phyloP scores from a whole-genome alignment of 2,797 vertebrate genomes.

The Scolopax rusticola region DNA sequence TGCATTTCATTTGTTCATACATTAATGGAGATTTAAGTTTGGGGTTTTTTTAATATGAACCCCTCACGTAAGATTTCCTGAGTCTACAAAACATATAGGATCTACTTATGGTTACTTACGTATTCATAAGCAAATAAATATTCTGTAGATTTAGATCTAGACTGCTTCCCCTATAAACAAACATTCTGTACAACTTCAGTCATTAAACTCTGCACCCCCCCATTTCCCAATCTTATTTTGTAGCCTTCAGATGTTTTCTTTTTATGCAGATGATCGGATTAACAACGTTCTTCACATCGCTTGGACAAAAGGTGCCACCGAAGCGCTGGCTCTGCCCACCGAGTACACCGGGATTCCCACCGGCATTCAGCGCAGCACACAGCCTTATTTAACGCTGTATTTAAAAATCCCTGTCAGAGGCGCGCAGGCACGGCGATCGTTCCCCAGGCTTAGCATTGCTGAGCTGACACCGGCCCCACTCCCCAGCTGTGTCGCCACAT shows the following conservation, averaged over 20 bases:
- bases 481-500: not conserved
- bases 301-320: not conserved
- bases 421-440: not conserved
- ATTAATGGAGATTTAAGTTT: fast-evolving
- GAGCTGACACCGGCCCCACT: not conserved
- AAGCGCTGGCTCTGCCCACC: not conserved
- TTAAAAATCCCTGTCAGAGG: not conserved
- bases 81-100: not conserved
- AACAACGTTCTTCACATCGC: not conserved
- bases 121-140: not conserved
- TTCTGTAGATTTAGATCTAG: not conserved
- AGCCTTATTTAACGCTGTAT: not conserved
- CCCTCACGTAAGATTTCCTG: not conserved
- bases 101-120: not conserved
- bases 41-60: not conserved
- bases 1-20: not conserved
- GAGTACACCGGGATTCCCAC: fast-evolving
- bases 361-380: not conserved
- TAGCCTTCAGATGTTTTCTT: not conserved
- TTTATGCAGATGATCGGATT: not conserved
- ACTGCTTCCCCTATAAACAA: not conserved
- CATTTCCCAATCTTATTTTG: not conserved
- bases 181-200: not conserved
- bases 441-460: not conserved
- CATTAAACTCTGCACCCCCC: not conserved